Conservation (phyloP, 2,888 invertebrate genomes). For the Lomographa bimaculata region DNA sequence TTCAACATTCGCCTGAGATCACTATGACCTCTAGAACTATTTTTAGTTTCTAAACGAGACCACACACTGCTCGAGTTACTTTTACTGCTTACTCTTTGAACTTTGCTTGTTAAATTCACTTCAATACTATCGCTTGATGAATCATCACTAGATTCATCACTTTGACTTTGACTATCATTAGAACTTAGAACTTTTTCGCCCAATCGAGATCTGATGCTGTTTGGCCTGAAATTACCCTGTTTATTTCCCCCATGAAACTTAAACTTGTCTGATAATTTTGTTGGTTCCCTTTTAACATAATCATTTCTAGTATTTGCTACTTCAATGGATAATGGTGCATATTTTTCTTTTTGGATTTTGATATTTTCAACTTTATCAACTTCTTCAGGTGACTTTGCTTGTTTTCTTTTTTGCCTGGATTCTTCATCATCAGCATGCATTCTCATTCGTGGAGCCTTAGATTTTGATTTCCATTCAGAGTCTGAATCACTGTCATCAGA, state of each 20-base stretch:
- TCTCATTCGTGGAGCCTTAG: slow-evolving; percentile 89
- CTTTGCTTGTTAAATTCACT: slow-evolving; percentile 78
- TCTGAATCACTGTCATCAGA: slow-evolving; percentile 76
- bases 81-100: slow-evolving; percentile 66
- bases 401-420: slow-evolving; percentile 75
- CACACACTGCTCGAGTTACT: slow-evolving; percentile 77
- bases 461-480: slow-evolving; percentile 83
- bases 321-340: slow-evolving; percentile 73
- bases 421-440: slow-evolving; percentile 96
- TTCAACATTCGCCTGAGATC: slow-evolving; percentile 58
- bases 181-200: slow-evolving; percentile 56
- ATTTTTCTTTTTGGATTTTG: slow-evolving; percentile 44
- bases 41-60: slow-evolving; percentile 77
- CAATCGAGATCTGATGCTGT: slow-evolving; percentile 59
- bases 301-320: slow-evolving; percentile 58
- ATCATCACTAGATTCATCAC: slow-evolving; percentile 53
- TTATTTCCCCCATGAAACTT: slow-evolving; percentile 43
- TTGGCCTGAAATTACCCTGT: slow-evolving; percentile 41
- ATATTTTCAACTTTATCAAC: slow-evolving; percentile 1
- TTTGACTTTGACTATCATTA: slow-evolving; percentile 18
- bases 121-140: slow-evolving; percentile 56
- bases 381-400: slow-evolving; percentile 41
- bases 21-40: slow-evolving; percentile 43
- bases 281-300: slow-evolving; percentile 54
- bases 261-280: slow-evolving; percentile 69